phyloP scores from a whole-genome alignment of 2,113 vertebrate genomes.

The Cygnus buccinator region DNA sequence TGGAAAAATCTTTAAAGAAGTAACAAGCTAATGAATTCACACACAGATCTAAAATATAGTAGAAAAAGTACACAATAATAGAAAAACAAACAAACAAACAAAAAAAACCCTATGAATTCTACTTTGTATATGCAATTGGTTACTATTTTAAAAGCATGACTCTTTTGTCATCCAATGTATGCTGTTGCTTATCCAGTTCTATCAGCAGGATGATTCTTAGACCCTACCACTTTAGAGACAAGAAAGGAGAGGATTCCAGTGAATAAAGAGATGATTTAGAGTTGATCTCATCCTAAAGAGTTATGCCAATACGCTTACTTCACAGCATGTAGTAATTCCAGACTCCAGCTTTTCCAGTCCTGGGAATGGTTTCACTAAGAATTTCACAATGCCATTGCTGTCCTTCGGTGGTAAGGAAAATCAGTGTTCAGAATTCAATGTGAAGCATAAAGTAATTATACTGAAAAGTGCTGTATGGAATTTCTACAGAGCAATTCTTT shows the following conservation, averaged over 20 bases:
- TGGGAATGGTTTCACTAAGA: neutral
- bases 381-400: neutral
- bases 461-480: neutral
- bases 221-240: neutral
- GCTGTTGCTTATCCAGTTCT: neutral
- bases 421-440: neutral
- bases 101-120: neutral
- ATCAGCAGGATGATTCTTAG: neutral
- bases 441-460: neutral
- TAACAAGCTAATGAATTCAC: slow-evolving; percentile 43
- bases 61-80: neutral
- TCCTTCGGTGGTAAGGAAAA: neutral
- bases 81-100: neutral
- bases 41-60: neutral
- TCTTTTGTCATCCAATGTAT: neutral
- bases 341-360: neutral
- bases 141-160: neutral
- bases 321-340: neutral
- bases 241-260: neutral
- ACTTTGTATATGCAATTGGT: neutral
- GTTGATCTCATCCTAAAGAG: neutral
- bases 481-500: neutral
- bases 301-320: neutral
- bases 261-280: neutral
- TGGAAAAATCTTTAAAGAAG: slow-evolving; percentile 39